Conservation (phyloP, 2,888 invertebrate species). For the Philopedon plagiatum region DNA sequence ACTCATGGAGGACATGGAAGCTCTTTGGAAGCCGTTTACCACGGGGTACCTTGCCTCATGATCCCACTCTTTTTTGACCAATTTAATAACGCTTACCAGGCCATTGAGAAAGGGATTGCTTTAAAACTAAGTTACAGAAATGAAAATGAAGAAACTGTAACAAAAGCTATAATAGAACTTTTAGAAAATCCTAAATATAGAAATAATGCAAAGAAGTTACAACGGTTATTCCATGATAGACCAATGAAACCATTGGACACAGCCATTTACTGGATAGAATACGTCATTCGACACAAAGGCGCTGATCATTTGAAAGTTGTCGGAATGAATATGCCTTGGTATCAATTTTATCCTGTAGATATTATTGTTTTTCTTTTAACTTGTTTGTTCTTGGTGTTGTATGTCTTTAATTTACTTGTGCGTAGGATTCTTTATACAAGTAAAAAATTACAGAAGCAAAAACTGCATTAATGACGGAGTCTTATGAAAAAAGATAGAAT, state of each 20-base stretch:
- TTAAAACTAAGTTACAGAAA: slow-evolving; percentile 63
- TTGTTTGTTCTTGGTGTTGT: too few relatives aligned
- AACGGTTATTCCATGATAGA: slow-evolving; percentile 29
- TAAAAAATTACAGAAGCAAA: too few relatives aligned
- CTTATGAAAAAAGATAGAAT: too few relatives aligned
- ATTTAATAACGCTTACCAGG: slow-evolving; percentile 68
- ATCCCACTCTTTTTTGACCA: slow-evolving; percentile 73
- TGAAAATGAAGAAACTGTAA: slow-evolving; percentile 41
- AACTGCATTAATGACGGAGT: too few relatives aligned
- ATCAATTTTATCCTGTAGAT: not conserved
- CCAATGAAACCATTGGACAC: slow-evolving; percentile 37
- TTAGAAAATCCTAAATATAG: slow-evolving; percentile 17
- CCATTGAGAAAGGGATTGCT: slow-evolving; percentile 55
- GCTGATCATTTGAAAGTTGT: slow-evolving; percentile 27
- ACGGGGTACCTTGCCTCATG: slow-evolving; percentile 69
- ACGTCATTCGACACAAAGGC: slow-evolving; percentile 29
- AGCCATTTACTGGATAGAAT: slow-evolving; percentile 41
- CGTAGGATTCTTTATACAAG: too few relatives aligned
- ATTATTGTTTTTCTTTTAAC: not conserved
- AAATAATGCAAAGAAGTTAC: slow-evolving; percentile 16
- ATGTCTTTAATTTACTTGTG: too few relatives aligned
- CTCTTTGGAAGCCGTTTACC: slow-evolving; percentile 68
- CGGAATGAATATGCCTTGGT: not conserved
- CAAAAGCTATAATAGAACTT: slow-evolving; percentile 1
- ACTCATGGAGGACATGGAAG: slow-evolving; percentile 23